A percentile compares a stretch with the other conserved stretches of the same genome.
phyloP scores from a whole-genome alignment of 2,797 vertebrate genomes.

The Tiaroga cobitis region DNA sequence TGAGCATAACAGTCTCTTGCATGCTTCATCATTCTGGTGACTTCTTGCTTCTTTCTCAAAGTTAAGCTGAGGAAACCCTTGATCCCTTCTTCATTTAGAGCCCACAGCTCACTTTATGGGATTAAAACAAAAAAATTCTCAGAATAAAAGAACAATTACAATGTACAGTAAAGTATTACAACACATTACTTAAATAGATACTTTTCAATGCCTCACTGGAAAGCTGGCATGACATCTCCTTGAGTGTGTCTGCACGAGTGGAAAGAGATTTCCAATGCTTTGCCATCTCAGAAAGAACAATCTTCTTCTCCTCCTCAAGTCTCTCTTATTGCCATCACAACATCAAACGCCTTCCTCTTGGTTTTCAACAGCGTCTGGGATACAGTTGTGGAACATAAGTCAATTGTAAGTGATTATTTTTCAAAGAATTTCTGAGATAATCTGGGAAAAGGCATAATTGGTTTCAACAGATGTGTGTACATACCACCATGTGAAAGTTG shows the following conservation, averaged over 20 bases:
- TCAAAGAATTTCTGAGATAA: not conserved
- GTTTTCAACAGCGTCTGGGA: slow-evolving; percentile 1
- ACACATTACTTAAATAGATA: no score
- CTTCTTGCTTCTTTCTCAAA: no score
- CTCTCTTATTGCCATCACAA: not conserved
- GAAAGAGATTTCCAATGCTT: not conserved
- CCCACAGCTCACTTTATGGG: no score
- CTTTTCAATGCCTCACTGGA: not conserved
- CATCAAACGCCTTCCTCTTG: not conserved
- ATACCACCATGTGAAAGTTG: slow-evolving; percentile 11
- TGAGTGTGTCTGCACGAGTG: slow-evolving; percentile 4
- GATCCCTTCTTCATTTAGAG: no score
- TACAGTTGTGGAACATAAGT: not conserved
- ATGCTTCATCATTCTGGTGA: no score
- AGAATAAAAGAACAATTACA: no score
- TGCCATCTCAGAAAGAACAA: not conserved
- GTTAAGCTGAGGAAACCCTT: no score
- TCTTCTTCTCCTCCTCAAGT: not conserved
- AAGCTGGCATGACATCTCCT: slow-evolving; percentile 2
- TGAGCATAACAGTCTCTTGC: no score
- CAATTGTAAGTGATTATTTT: not conserved
- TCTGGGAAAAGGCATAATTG: not conserved
- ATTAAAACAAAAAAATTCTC: no score
- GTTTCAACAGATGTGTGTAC: slow-evolving; percentile 15
- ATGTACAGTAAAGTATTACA: no score